These are phyloP conservation scores for Tinamus major DNA, from an alignment of 2,797 vertebrate species.

Conservation along the genomic window DNA sequence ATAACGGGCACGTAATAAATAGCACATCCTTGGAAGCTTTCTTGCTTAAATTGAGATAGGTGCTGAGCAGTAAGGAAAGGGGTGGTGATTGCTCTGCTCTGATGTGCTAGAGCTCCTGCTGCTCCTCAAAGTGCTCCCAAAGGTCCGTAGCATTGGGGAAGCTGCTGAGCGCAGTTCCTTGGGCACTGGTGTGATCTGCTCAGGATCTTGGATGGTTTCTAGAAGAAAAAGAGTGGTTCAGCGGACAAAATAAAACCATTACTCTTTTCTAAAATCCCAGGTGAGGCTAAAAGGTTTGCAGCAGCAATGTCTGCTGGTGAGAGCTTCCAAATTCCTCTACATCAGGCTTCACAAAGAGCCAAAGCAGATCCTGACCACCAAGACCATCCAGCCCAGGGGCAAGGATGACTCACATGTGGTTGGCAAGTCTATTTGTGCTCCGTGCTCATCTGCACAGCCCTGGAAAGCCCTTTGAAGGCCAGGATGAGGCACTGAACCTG, in stretches of 20 bases:
- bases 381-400: not conserved
- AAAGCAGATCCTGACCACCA: not conserved
- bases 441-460: accelerated
- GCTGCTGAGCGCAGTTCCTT: not conserved
- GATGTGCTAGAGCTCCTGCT: not conserved
- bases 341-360: accelerated
- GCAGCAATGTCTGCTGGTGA: not conserved
- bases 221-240: not conserved
- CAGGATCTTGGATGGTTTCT: not conserved
- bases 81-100: not conserved
- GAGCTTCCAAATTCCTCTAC: not conserved
- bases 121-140: not conserved
- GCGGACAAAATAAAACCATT: not conserved
- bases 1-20: not conserved
- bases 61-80: no score
- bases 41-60: not conserved
- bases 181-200: not conserved
- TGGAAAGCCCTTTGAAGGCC: not conserved
- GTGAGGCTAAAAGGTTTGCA: not conserved
- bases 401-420: accelerated
- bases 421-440: not conserved
- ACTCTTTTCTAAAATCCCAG: not conserved
- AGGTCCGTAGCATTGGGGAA: not conserved
- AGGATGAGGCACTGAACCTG: not conserved
- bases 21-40: not conserved